These are phyloP conservation scores for Phylloscopus trochilus DNA, from an alignment of 2,113 vertebrate genomes.

Conservation along the genomic window DNA sequence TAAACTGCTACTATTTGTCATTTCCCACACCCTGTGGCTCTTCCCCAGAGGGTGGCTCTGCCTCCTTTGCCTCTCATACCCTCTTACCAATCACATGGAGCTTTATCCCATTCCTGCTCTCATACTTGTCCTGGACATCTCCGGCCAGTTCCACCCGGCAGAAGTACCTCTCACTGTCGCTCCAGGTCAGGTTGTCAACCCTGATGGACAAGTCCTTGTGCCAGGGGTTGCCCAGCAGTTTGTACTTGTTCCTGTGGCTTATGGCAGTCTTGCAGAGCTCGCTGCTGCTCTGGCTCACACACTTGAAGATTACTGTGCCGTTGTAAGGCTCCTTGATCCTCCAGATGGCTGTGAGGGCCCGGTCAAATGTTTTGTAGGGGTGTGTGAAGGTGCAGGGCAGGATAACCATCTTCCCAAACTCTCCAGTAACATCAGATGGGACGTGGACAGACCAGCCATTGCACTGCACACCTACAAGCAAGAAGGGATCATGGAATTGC, in stretches of 20 bases:
- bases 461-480: conserved; percentile 47
- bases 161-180: conserved; percentile 86
- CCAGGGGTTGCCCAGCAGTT: conserved; percentile 86
- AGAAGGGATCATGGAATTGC: background rate
- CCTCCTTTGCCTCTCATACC: accelerated
- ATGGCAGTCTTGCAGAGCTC: conserved; percentile 79
- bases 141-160: conserved; percentile 87
- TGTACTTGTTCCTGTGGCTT: conserved; percentile 85
- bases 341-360: conserved; percentile 86
- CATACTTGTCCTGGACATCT: conserved; percentile 79
- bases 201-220: conserved; percentile 91
- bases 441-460: conserved; percentile 87
- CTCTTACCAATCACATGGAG: conserved; percentile 85
- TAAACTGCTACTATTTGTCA: background rate
- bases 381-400: conserved; percentile 92
- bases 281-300: conserved; percentile 71
- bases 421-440: conserved; percentile 80
- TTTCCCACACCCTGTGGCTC: background rate
- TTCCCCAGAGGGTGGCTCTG: accelerated
- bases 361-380: conserved; percentile 84
- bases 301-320: conserved; percentile 80
- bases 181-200: conserved; percentile 81
- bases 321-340: conserved; percentile 79
- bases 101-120: conserved; percentile 86
- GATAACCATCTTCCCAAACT: conserved; percentile 81